These are phyloP conservation scores for Coccyzus lansbergi DNA, from an alignment of 2,797 vertebrate genomes.

Conservation along the genomic window DNA sequence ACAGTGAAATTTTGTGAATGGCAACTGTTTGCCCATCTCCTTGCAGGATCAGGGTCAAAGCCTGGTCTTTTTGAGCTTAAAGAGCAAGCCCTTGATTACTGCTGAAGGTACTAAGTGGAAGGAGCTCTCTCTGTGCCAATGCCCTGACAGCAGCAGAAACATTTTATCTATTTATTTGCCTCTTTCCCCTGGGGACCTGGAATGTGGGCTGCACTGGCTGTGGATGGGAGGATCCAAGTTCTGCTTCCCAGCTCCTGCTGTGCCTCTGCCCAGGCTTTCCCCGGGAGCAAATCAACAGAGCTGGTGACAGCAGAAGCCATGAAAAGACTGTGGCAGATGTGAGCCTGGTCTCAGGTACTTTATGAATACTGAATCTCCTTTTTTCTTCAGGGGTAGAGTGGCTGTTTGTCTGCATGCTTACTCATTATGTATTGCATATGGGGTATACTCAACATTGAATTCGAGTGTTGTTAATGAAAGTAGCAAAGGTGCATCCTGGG, in stretches of 20 bases:
- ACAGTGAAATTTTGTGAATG: not conserved
- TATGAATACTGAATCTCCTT: not conserved
- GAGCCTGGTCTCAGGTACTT: conserved; percentile 9
- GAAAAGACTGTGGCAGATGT: conserved; percentile 39
- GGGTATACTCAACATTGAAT: not conserved
- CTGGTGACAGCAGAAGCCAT: conserved; percentile 41
- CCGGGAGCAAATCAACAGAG: not conserved
- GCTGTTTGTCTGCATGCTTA: not conserved
- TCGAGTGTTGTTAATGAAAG: not conserved
- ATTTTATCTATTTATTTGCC: not conserved
- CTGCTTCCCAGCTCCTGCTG: not conserved
- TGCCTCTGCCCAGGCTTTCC: conserved; percentile 13
- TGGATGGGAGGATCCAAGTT: not conserved
- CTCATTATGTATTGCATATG: not conserved
- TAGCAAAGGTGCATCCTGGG: not conserved
- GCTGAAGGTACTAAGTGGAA: not conserved
- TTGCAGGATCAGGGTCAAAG: not conserved
- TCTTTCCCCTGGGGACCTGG: not conserved
- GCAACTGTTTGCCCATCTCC: not conserved
- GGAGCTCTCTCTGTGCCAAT: not conserved
- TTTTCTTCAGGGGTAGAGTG: not conserved
- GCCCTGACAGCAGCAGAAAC: not conserved
- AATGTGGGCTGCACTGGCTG: not conserved
- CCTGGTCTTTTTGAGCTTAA: not conserved
- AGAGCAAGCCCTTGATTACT: not conserved